Percentiles rank a stretch among this genome's conserved stretches.
These are phyloP conservation scores for Drosophila guanche DNA, from an alignment of 1,140 invertebrate species.

Conservation along the genomic window DNA sequence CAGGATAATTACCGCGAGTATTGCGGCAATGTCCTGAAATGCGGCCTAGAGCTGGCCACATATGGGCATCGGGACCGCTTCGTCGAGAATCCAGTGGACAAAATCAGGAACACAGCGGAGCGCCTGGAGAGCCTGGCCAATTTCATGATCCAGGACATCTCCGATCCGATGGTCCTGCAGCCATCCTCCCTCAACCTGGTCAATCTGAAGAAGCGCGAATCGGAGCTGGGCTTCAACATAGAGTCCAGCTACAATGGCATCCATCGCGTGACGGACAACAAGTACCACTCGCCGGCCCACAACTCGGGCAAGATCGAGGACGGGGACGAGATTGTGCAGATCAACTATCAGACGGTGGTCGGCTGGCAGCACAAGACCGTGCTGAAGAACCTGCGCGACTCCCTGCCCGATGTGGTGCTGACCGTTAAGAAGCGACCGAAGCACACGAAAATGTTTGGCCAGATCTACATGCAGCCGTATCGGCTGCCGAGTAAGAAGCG, in stretches of 20 bases:
- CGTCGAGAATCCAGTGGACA: constrained; percentile 89
- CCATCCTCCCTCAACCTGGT: constrained; percentile 93
- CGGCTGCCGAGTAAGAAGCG: constrained; percentile 90
- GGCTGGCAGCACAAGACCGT: constrained; percentile 94
- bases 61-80: constrained; percentile 94
- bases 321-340: constrained; percentile 96
- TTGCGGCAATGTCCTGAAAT: constrained; percentile 87
- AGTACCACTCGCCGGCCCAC: constrained; percentile 92
- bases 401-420: constrained; percentile 91
- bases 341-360: constrained; percentile 96
- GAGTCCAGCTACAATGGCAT: constrained; percentile 93
- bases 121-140: constrained; percentile 91
- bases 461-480: constrained; percentile 92
- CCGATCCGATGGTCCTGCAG: constrained; percentile 94
- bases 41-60: constrained; percentile 93
- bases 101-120: constrained; percentile 88
- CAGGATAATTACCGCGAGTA: constrained; percentile 79
- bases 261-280: constrained; percentile 91
- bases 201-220: constrained; percentile 92
- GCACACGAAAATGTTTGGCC: constrained; percentile 92
- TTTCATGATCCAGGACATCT: constrained; percentile 93
- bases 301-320: constrained; percentile 95
- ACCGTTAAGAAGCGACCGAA: constrained; percentile 93
- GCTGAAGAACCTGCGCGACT: constrained; percentile 90
- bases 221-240: constrained; percentile 92